A percentile compares a stretch with the other conserved stretches of the same genome.
These are phyloP conservation scores for Eumerus sabulonum DNA, from an alignment of 2,888 invertebrate species.

Conservation along the genomic window DNA sequence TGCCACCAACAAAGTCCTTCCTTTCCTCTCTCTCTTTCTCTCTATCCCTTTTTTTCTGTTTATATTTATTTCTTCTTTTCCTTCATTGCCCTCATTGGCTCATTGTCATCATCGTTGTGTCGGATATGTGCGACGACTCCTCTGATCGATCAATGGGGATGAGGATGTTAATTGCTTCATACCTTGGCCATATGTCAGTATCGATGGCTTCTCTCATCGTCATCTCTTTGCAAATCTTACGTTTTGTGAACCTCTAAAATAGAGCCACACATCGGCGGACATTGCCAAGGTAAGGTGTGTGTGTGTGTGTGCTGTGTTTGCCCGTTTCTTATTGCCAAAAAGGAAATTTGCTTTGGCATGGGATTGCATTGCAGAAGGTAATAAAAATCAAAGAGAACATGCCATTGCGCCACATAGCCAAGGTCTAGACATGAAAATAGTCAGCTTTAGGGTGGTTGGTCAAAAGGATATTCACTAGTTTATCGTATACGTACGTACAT, in stretches of 20 bases:
- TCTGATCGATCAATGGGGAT: too few relatives aligned
- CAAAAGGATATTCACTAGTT: conserved; percentile 8
- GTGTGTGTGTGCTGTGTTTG: too few relatives aligned
- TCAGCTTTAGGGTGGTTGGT: conserved; percentile 38
- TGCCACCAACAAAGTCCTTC: conserved; percentile 64
- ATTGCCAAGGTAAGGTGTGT: conserved; percentile 50
- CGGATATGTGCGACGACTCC: too few relatives aligned
- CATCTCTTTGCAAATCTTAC: conserved; percentile 43
- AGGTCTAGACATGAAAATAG: conserved; percentile 70
- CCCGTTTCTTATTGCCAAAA: conserved; percentile 62
- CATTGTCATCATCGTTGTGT: not conserved
- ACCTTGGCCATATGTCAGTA: conserved; percentile 60
- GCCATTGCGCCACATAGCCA: conserved; percentile 52
- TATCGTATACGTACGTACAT: too few relatives aligned
- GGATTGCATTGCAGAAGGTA: conserved; percentile 52
- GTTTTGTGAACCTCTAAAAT: conserved; percentile 44
- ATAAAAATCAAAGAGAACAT: conserved; percentile 58
- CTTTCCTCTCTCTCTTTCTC: conserved; percentile 31
- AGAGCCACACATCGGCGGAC: conserved; percentile 37
- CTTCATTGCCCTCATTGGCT: conserved; percentile 3
- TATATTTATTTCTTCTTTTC: conserved; percentile 42
- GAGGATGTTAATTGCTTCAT: conserved; percentile 49
- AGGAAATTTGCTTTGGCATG: conserved; percentile 12
- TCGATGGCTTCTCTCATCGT: conserved; percentile 19
- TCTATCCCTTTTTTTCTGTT: conserved; percentile 39